Base-by-base conservation (phyloP, 2,113 vertebrate species). In the Tychaedon coryphoeus region DNA sequence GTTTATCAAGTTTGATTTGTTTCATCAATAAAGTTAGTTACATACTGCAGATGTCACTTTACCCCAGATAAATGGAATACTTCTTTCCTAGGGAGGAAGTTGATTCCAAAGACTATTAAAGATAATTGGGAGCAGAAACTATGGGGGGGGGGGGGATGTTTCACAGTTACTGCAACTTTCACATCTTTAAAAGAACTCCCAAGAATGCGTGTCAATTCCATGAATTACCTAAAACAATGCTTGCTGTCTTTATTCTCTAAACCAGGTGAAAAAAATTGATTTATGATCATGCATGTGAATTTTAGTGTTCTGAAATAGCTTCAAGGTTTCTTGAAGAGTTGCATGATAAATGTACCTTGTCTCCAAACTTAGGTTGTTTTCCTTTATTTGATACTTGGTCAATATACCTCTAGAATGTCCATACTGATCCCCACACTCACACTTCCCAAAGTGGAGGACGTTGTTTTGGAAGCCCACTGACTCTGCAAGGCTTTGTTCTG, bases 91-190 rank as follows among this genome's bases (percentile, higher is more conserved):
- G 25, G 38, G n/a, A 90, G 19, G 47, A 84, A 79, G 57, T 23
- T 48, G 18, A 48, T 76, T 76, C 18, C 34, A 62, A 61, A 69
- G 29, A 34, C 9, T 54, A 12, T 31, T 54, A 23, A 76, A 48
- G 26, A 53, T 69, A 53, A 45, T 57, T 70, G 31, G 38, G 69
- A 78, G 25, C 11, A 74, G 29, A 42, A 53, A 29, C 28, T 71
- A 0, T 2, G 14, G 7, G 5, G 9, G 19, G 7, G 3, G 4
- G 19, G 10, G 6, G 33, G 14, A 5, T 51, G 47, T 22, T 45
- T 79, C 33, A 34, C 9, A 45, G 16, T 34, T 64, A 42, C 25
- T 82, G 50, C 22, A 34, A n/a, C 25, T 83, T 83, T 14, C 7
- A 38, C 7, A 40, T 88, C 40, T 60, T 85, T 25, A 31, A 50